These are phyloP conservation scores for Mimumesa dahlbomi DNA, from an alignment of 2,888 invertebrate species.

Conservation along the genomic window DNA sequence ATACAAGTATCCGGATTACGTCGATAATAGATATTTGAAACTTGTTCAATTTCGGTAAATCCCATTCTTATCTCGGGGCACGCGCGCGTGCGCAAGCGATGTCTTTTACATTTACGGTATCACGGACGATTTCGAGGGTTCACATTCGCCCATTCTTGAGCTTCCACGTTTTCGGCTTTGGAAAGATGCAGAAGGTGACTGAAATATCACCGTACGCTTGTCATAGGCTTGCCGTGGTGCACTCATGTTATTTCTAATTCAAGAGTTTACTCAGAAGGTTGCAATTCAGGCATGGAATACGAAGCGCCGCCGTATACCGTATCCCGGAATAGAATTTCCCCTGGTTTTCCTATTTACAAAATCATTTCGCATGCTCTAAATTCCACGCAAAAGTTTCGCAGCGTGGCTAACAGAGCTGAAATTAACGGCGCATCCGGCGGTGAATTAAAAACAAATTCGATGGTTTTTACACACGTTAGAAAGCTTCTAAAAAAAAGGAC, in stretches of 20 bases:
- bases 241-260: conserved; percentile 67
- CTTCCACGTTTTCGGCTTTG: not conserved
- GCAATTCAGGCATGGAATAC: conserved; percentile 41
- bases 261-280: conserved; percentile 56
- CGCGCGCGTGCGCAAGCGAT: too few relatives aligned
- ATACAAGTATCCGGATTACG: too few relatives aligned
- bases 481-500: too few relatives aligned
- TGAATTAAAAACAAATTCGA: not conserved
- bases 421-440: not conserved
- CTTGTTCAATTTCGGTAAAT: too few relatives aligned
- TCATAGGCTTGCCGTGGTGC: conserved; percentile 39
- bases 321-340: conserved; percentile 39
- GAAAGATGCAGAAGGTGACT: not conserved
- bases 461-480: too few relatives aligned
- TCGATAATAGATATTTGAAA: too few relatives aligned
- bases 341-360: conserved; percentile 10
- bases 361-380: conserved; percentile 14
- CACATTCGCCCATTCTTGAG: not conserved
- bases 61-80: too few relatives aligned
- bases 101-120: too few relatives aligned
- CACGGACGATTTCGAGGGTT: too few relatives aligned
- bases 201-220: conserved; percentile 29
- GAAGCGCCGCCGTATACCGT: conserved; percentile 15
- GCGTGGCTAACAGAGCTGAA: not conserved
- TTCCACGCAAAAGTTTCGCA: too few relatives aligned